Evolutionary conservation across 2,888 invertebrate species (phyloP), one percentile per base, ranked within the genome.

Genomic region (Alloscopus bannaensis): DNA sequence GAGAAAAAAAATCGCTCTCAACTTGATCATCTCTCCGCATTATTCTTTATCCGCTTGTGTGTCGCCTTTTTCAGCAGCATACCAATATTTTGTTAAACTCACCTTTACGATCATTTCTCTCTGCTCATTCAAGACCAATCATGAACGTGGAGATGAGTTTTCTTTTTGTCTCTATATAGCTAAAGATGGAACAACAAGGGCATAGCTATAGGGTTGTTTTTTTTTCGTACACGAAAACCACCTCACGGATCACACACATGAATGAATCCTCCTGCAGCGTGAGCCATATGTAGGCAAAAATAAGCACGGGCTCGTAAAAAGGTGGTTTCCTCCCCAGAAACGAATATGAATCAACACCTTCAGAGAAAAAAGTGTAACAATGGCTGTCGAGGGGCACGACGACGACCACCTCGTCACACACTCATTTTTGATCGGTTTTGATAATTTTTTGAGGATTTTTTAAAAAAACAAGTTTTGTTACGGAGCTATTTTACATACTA

Each of bases 211-310:
- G n/a, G n/a, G n/a, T n/a, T n/a, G n/a, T n/a, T n/a, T n/a, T n/a
- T n/a, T n/a, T n/a, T n/a, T n/a, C n/a, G n/a, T n/a, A n/a, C n/a
- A n/a, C n/a, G n/a, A n/a, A 40, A 68, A 77, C 69, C 69, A 76
- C 64, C 77, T 77, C 77, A 70, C 76, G 76, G 76, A 76, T 76
- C 77, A 77, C 77, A 77, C 69, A 70, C 69, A 77, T 77, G 77
- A 69, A 77, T 77, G 77, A 60, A 42, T 62, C 42, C n/a, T n/a
- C n/a, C n/a, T n/a, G n/a, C n/a, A n/a, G n/a, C n/a, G n/a, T n/a
- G n/a, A n/a, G n/a, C n/a, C 62, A 62, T 45, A 13, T 36, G 26
- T 40, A 64, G 50, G 26, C 50, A 65, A 50, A 57, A 69, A 50
- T 66, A 70, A 69, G 69, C 77, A 70, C 77, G 77, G 77, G 69